These are phyloP conservation scores for Melipona bicolor DNA, from an alignment of 2,888 invertebrate species.

Conservation along the genomic window DNA sequence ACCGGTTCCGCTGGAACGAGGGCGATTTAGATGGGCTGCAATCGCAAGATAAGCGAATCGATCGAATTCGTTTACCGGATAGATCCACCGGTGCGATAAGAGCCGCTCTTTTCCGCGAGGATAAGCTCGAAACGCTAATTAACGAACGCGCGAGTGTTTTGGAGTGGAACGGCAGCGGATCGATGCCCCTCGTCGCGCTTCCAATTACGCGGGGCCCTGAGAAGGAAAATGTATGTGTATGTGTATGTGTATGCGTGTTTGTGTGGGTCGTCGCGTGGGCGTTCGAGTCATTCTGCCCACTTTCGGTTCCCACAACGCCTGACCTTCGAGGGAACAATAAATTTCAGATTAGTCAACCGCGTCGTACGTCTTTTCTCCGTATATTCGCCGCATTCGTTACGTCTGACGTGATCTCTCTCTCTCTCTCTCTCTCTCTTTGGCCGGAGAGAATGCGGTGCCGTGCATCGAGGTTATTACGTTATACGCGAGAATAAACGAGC, in stretches of 20 bases:
- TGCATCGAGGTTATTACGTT: too few species aligned
- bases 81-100: constrained; percentile 25
- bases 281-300: constrained; percentile 6
- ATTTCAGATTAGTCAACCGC: constrained; percentile 24
- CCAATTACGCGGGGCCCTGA: neutral
- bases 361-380: neutral
- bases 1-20: constrained; percentile 8
- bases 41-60: constrained; percentile 20
- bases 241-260: too few species aligned
- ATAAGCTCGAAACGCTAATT: constrained; percentile 1
- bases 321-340: constrained; percentile 49
- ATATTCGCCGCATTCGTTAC: neutral
- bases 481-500: too few species aligned
- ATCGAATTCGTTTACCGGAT: constrained; percentile 17
- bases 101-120: neutral
- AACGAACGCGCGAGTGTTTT: constrained; percentile 1
- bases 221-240: too few species aligned
- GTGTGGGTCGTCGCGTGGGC: constrained; percentile 31
- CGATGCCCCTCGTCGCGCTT: constrained; percentile 34
- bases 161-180: neutral
- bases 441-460: neutral
- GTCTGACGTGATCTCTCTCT: neutral
- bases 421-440: neutral
- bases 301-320: constrained; percentile 36
- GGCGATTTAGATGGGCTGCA: constrained; percentile 38